phyloP scores from a whole-genome alignment of 1,140 invertebrate species.

The Eurosta solidaginis region DNA sequence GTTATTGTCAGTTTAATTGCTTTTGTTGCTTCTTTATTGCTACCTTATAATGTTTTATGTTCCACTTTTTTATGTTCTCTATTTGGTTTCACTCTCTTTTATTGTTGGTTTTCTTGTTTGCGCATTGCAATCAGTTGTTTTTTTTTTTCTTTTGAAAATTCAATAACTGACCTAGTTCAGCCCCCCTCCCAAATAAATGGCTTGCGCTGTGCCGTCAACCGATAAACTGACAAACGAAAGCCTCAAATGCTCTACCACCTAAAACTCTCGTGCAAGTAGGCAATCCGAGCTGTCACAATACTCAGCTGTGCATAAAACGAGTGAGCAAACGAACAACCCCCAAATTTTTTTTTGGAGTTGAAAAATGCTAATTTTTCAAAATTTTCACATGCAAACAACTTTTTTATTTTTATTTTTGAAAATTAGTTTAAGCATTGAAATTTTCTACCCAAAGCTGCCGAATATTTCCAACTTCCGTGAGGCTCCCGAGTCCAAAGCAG shows the following conservation, averaged over 20 bases:
- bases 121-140: constrained; percentile 8
- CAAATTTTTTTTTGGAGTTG: too few species aligned
- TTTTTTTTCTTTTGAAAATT: constrained; percentile 42
- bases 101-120: background rate
- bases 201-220: background rate
- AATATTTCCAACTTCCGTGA: background rate
- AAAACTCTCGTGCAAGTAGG: background rate
- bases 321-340: too few species aligned
- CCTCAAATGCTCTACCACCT: background rate
- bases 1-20: background rate
- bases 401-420: too few species aligned
- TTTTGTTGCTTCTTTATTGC: background rate
- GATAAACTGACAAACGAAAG: constrained; percentile 2
- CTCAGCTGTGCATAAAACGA: too few species aligned
- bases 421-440: too few species aligned
- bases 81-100: background rate
- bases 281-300: background rate
- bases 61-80: too few species aligned
- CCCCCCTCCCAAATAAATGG: constrained; percentile 14
- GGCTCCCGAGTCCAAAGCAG: background rate
- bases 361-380: too few species aligned
- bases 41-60: too few species aligned
- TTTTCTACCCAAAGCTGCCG: background rate
- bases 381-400: too few species aligned
- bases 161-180: constrained; percentile 58